A percentile compares a stretch with the other conserved stretches of the same genome.
These are phyloP conservation scores for Teleogryllus occipitalis DNA, from an alignment of 1,140 invertebrate species.

Conservation along the genomic window DNA sequence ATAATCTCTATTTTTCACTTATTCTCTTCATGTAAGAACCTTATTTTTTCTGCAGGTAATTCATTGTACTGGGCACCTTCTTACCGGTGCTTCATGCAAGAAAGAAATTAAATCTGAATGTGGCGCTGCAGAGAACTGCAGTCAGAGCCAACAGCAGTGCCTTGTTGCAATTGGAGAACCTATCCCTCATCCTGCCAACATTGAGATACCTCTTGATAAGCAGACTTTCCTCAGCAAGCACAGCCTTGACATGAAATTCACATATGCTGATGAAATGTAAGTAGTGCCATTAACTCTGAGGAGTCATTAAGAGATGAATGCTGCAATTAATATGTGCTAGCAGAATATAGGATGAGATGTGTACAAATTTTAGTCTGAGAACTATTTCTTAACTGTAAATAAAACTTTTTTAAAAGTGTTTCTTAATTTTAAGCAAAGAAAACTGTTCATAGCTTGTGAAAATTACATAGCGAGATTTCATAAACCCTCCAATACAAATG, in stretches of 20 bases:
- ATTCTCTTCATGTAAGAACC: neutral
- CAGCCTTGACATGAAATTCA: constrained; percentile 88
- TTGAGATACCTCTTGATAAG: constrained; percentile 77
- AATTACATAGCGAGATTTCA: too few species aligned
- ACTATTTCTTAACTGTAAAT: too few species aligned
- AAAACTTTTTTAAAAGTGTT: too few species aligned
- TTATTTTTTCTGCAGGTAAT: constrained; percentile 61
- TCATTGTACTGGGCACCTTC: constrained; percentile 65
- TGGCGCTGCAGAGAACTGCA: constrained; percentile 23
- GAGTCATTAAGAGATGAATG: neutral
- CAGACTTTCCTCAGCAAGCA: constrained; percentile 88
- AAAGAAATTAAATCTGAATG: constrained; percentile 17
- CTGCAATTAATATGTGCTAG: too few species aligned
- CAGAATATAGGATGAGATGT: too few species aligned
- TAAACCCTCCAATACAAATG: too few species aligned
- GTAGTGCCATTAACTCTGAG: constrained; percentile 30
- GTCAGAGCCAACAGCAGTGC: constrained; percentile 33
- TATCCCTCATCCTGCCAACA: constrained; percentile 87
- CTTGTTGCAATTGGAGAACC: constrained; percentile 76
- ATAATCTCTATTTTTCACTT: too few species aligned
- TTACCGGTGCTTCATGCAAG: constrained; percentile 16
- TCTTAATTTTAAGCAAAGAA: too few species aligned
- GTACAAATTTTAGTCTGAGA: too few species aligned
- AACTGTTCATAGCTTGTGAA: too few species aligned
- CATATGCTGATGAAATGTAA: constrained; percentile 88